Evolutionary conservation across 1,140 invertebrate species (phyloP).

Genomic region (Cyclargus thomasi): DNA sequence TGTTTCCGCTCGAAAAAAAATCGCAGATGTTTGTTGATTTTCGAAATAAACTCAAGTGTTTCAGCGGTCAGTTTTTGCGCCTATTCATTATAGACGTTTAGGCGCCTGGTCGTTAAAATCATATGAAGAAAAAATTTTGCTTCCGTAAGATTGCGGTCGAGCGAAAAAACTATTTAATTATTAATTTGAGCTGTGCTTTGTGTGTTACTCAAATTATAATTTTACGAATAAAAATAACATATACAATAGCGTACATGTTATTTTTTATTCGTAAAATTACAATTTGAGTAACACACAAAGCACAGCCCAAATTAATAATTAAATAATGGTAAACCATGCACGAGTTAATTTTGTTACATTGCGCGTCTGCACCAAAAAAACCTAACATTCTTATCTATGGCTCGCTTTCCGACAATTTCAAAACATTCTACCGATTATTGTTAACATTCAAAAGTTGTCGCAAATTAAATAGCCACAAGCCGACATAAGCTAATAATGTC

Average conservation of each 20-base stretch:
- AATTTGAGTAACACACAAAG: too few species aligned
- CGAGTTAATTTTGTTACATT: too few species aligned
- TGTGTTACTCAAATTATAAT: too few species aligned
- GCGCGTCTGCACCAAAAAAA: too few species aligned
- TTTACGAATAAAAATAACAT: too few species aligned
- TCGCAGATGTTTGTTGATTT: conserved; percentile 2
- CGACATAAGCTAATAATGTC: background rate
- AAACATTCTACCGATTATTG: background rate
- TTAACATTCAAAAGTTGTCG: background rate
- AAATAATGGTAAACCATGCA: too few species aligned
- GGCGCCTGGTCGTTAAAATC: background rate
- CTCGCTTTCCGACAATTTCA: background rate
- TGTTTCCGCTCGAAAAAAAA: conserved; percentile 7
- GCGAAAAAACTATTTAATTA: too few species aligned
- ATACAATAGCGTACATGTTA: too few species aligned
- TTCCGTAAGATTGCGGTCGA: background rate
- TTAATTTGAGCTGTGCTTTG: too few species aligned
- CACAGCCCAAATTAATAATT: too few species aligned
- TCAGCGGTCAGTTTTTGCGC: background rate
- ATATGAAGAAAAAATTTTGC: background rate
- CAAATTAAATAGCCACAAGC: background rate
- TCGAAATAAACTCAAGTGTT: background rate
- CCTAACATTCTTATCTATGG: background rate
- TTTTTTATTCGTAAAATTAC: too few species aligned
- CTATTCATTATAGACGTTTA: background rate